Evolutionary conservation across 2,113 vertebrate genomes (phyloP), one percentile per base, ranked within the genome.

Genomic region (Neolamprologus variostigma): DNA sequence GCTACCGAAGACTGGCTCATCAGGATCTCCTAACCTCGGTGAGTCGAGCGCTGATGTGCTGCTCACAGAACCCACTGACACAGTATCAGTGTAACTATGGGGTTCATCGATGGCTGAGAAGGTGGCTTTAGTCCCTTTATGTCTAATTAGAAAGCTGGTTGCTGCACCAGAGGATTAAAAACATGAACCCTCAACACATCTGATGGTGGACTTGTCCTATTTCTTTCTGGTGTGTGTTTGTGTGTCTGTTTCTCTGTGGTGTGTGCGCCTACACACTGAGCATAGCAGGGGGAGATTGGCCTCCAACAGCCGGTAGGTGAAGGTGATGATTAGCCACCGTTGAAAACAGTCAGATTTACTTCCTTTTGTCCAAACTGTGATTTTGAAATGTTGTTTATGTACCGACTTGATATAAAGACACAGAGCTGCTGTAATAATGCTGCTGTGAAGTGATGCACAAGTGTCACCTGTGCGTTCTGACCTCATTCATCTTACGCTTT

Each of bases 81-180:
- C 19, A 19, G 31, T 68, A 33, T 73, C 23, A 51, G 5, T 51
- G 61, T 16, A 63, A 23, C 51, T 33, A 14, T 6, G 3, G 19
- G 42, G 8, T 9, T 31, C 16, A 28, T 76, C 53, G 9, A 84
- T 47, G 45, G 54, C 83, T 40, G 33, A 19, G 37, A 5, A 61
- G 35, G 23, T 76, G 55, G 78, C 78, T 73, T 47, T 28, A 8
- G 33, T 92, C 88, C 93, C 92, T 47, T 21, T 91, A 80, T 76
- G 59, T 86, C 89, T 91, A 93, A 95, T 96, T 93, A 93, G 87
- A 82, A 81, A 40, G 31, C 33, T 84, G 42, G 33, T 71, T 85
- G 73, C 23, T 51, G 11, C 88, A 90, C 88, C 84, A 78, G 71
- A 78, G 45, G 71, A 50, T 78, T 78, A 78, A 78, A 86, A 61